phyloP scores from a whole-genome alignment of 1,140 invertebrate species.

The Pomacea maculata region DNA sequence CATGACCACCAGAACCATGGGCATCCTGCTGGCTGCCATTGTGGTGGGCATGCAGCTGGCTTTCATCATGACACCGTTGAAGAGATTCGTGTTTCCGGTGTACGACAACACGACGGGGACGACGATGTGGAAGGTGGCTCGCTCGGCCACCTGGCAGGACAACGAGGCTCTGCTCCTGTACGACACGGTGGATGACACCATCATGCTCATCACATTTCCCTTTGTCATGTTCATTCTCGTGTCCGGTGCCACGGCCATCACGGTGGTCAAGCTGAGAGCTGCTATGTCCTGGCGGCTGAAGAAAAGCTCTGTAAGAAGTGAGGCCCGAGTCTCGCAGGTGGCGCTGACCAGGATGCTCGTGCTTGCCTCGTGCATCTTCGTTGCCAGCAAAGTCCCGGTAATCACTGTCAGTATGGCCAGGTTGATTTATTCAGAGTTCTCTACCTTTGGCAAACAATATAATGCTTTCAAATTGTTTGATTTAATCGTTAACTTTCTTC shows the following conservation, averaged over 20 bases:
- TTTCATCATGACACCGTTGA: background rate
- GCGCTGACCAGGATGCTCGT: background rate
- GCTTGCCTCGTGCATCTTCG: background rate
- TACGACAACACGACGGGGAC: background rate
- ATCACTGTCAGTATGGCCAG: background rate
- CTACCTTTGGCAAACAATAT: background rate
- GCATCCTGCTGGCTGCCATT: background rate
- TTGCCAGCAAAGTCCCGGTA: background rate
- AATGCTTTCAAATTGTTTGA: background rate
- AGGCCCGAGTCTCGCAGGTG: background rate
- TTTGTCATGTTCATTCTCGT: background rate
- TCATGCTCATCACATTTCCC: background rate
- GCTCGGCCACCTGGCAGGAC: background rate
- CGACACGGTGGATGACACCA: background rate
- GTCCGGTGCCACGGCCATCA: background rate
- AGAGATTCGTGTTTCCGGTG: background rate
- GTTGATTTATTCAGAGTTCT: background rate
- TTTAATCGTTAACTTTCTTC: background rate
- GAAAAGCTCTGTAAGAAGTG: background rate
- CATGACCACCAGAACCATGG: constrained; percentile 8
- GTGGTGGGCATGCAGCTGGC: background rate
- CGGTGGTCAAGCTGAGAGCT: background rate
- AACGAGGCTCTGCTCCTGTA: background rate
- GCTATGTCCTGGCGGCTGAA: constrained; percentile 1
- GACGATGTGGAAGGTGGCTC: background rate